Evolutionary conservation across 2,113 vertebrate genomes (phyloP).

Genomic region (Brachionichthys hirsutus): DNA sequence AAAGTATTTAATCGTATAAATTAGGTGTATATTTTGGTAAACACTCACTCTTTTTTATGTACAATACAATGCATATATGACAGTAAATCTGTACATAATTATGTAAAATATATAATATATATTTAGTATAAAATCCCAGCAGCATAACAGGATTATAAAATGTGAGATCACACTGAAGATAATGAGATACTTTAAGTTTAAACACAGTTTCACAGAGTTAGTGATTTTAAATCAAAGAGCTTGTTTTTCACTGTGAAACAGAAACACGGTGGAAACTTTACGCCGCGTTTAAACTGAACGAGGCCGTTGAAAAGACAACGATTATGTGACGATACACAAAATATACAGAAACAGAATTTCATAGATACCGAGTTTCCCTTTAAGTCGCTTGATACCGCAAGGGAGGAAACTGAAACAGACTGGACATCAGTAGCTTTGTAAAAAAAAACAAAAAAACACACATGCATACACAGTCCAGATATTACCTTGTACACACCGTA

Average conservation of each 20-base stretch:
- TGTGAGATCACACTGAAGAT: conserved; percentile 32
- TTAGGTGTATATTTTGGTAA: conserved; percentile 63
- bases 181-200: conserved; percentile 12
- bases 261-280: too few relatives aligned
- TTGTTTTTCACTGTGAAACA: too few relatives aligned
- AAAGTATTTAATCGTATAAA: conserved; percentile 71
- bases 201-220: conserved; percentile 17
- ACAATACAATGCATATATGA: conserved; percentile 65
- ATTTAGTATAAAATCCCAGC: conserved; percentile 69
- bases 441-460: conserved; percentile 5
- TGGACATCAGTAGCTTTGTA: conserved; percentile 67
- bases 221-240: neutral
- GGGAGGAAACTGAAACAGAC: conserved; percentile 14
- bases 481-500: conserved; percentile 6
- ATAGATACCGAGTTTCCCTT: conserved; percentile 26
- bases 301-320: conserved; percentile 1
- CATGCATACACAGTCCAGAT: conserved; percentile 7
- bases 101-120: conserved; percentile 58
- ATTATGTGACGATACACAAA: conserved; percentile 6
- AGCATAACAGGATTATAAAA: conserved; percentile 69
- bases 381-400: conserved; percentile 20
- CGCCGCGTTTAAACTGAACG: too few relatives aligned
- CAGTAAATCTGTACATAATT: conserved; percentile 70
- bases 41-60: conserved; percentile 68
- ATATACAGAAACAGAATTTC: conserved; percentile 8